Evolutionary conservation across 2,797 vertebrate genomes (phyloP).

Genomic region (Clarias pachynema): DNA sequence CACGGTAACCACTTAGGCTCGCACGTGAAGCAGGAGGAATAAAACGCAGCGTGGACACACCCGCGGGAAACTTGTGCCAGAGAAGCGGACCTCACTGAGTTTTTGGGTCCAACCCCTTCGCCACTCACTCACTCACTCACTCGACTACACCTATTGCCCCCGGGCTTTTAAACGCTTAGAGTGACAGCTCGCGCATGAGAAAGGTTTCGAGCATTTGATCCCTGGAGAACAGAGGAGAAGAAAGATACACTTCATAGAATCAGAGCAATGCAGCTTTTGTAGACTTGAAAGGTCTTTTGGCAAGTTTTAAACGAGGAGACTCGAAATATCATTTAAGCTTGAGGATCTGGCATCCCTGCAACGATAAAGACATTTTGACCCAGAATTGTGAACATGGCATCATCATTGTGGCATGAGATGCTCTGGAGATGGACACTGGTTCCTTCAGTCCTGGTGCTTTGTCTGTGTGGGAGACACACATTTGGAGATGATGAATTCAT

Average conservation of each 20-base stretch:
- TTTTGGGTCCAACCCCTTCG: slow-evolving; percentile 26
- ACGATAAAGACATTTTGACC: not conserved
- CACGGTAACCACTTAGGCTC: not conserved
- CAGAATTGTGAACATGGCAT: slow-evolving; percentile 64
- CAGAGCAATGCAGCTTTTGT: not conserved
- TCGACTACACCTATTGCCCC: slow-evolving; percentile 10
- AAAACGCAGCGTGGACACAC: slow-evolving; percentile 42
- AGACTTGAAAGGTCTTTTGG: slow-evolving; percentile 15
- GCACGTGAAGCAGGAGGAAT: slow-evolving; percentile 21
- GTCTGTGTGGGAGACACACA: slow-evolving; percentile 65
- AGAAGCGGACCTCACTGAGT: slow-evolving; percentile 37
- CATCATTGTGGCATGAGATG: slow-evolving; percentile 64
- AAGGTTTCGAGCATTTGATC: not conserved
- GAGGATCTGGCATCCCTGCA: slow-evolving; percentile 24
- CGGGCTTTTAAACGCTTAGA: not conserved
- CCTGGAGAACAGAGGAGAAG: not conserved
- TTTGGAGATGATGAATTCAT: slow-evolving; percentile 70
- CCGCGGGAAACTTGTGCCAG: slow-evolving; percentile 49
- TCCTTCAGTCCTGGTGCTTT: slow-evolving; percentile 64
- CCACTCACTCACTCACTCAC: not conserved
- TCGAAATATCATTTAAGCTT: not conserved
- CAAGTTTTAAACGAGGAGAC: not conserved
- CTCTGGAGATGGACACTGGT: slow-evolving; percentile 73
- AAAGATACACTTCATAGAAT: not conserved
- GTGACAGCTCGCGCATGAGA: slow-evolving; percentile 31